Evolutionary conservation across 2,797 vertebrate genomes (phyloP).

Genomic region (Hemitrygon akajei): DNA sequence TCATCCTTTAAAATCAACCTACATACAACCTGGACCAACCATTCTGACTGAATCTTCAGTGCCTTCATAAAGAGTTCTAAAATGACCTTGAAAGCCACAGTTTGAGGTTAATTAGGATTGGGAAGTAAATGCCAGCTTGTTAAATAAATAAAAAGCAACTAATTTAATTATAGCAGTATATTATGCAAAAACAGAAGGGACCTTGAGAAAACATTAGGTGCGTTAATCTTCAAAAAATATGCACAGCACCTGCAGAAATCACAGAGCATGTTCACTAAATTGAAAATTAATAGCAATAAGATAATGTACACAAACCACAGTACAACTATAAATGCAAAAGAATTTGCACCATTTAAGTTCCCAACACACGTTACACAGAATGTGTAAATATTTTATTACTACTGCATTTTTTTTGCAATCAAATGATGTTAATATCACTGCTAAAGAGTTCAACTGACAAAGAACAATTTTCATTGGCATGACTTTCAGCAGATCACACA

Average conservation of each 20-base stretch:
- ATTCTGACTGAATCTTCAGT: too few species aligned
- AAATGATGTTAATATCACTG: not conserved
- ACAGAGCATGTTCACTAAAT: not conserved
- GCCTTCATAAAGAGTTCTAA: too few species aligned
- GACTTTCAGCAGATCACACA: not conserved
- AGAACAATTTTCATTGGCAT: not conserved
- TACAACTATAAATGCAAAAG: not conserved
- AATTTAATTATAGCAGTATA: not conserved
- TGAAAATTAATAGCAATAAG: constrained; percentile 2
- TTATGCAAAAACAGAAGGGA: not conserved
- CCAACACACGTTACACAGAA: not conserved
- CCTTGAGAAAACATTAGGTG: not conserved
- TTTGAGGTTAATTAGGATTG: too few species aligned
- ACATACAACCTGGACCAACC: too few species aligned
- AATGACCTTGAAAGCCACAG: too few species aligned
- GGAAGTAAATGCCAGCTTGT: too few species aligned
- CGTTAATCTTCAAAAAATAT: not conserved
- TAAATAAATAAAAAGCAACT: not conserved
- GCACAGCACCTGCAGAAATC: not conserved
- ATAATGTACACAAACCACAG: not conserved
- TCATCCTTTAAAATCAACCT: too few species aligned
- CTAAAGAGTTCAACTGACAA: not conserved
- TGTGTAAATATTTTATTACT: not conserved
- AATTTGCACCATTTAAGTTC: not conserved
- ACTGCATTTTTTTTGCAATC: not conserved